Percentiles rank a stretch among this genome's conserved stretches.
Conservation (phyloP, 2,797 vertebrate species). For the Graptemys geographica region DNA sequence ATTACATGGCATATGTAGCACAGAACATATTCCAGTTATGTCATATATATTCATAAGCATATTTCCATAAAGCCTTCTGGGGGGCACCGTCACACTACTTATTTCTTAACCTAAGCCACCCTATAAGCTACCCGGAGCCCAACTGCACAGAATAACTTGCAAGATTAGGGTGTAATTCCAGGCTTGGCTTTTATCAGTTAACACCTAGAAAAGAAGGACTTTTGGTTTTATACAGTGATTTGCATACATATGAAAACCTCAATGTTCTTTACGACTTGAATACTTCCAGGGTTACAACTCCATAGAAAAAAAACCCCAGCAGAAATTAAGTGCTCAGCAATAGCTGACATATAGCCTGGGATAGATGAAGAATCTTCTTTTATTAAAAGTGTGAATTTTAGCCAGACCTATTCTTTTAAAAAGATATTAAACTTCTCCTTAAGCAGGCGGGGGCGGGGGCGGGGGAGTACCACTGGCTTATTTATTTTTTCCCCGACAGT, state of each 20-base stretch:
- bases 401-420: neutral
- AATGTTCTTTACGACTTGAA: neutral
- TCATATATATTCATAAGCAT: no score
- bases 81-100: no score
- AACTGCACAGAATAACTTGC: neutral
- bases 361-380: neutral
- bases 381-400: fast-evolving
- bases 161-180: neutral
- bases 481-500: neutral
- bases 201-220: neutral
- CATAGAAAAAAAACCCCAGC: neutral
- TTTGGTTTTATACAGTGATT: neutral
- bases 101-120: no score
- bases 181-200: neutral
- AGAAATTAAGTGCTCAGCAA: neutral
- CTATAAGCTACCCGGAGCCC: neutral
- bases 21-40: no score
- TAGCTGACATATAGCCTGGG: neutral
- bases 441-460: neutral
- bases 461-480: fast-evolving
- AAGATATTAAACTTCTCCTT: fast-evolving
- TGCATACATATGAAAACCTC: neutral
- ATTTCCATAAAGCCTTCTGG: no score
- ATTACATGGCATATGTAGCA: no score
- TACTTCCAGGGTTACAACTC: neutral